Base-by-base conservation (phyloP, 2,113 vertebrate species). In the Piprites chloris region DNA sequence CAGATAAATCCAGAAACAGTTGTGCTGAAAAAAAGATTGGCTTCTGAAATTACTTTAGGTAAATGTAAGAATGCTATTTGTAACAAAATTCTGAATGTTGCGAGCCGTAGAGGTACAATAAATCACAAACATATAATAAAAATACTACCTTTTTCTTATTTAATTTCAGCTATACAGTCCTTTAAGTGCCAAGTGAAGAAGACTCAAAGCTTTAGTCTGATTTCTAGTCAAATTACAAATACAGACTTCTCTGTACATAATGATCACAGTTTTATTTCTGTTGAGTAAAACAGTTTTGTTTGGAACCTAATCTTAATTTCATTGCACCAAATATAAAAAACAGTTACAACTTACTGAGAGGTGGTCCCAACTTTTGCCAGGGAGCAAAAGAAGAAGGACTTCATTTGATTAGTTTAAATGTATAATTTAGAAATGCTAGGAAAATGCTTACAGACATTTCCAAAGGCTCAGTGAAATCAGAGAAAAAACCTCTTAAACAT, bases 251-350 rank as follows among this genome's bases (percentile, higher is more conserved):
- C 41, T 56, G 49, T 68, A 68, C 37, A 67, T 82, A 75, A 59
- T 11, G 50, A 65, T 61, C 44, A 65, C 16, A 61, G 55, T 71
- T 92, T 86, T 82, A 81, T 62, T 96, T 82, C 61, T 82, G 44
- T 82, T 62, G 52, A 93, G 35, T 50, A 63, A 85, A 89, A 89
- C 1, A 63, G 61, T 79, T 95, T 81, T 71, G 78, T 87, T 90
- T 95, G 85, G 81, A 95, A 95, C 65, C 53, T 71, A 71, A 89
- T 79, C 90, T 80, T 89, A 42, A 84, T 89, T 87, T 93, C 53
- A 65, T 37, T 71, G 56, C 78, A 93, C 35, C 56, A 89, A 93
- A 82, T 56, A 69, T 9, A 74, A 80, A 93, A 86, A 79, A 2
- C 49, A 85, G 67, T 65, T 86, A 76, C 53, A 73, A 8, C 15